phyloP scores from a whole-genome alignment of 1,140 invertebrate species.

The Penaeus japonicus region DNA sequence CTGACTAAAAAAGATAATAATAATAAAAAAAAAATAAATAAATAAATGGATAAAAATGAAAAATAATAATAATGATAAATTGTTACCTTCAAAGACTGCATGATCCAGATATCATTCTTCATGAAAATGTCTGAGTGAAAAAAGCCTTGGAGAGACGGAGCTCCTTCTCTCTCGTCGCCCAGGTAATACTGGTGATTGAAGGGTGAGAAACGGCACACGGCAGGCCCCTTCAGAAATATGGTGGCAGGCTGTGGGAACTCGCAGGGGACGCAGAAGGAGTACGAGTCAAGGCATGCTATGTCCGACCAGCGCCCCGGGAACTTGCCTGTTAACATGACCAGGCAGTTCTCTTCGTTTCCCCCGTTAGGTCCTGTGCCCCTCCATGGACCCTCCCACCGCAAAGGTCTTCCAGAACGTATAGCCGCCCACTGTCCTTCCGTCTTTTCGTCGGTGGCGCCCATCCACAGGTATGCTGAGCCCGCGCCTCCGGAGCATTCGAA shows the following conservation, averaged over 20 bases:
- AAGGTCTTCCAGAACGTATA: not conserved
- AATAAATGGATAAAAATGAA: too few species aligned
- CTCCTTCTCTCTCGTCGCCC: not conserved
- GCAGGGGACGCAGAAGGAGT: not conserved
- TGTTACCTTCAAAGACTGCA: not conserved
- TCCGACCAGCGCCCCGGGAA: not conserved
- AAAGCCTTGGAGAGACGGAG: not conserved
- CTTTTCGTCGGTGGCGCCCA: constrained; percentile 33
- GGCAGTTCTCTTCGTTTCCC: not conserved
- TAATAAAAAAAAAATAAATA: too few species aligned
- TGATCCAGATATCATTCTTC: not conserved
- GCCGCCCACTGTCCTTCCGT: constrained; percentile 23
- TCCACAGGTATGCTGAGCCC: constrained; percentile 25
- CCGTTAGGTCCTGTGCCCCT: not conserved
- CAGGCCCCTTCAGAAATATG: not conserved
- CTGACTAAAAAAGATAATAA: too few species aligned
- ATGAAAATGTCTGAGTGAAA: not conserved
- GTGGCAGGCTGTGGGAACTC: not conserved
- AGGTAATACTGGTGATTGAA: not conserved
- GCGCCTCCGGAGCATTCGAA: constrained; percentile 20
- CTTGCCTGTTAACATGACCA: not conserved
- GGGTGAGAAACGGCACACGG: not conserved
- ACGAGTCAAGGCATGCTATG: not conserved
- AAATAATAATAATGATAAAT: not conserved
- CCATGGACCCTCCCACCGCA: not conserved